Conservation (phyloP, 2,888 invertebrate species). For the Rhyacophila evoluta region DNA sequence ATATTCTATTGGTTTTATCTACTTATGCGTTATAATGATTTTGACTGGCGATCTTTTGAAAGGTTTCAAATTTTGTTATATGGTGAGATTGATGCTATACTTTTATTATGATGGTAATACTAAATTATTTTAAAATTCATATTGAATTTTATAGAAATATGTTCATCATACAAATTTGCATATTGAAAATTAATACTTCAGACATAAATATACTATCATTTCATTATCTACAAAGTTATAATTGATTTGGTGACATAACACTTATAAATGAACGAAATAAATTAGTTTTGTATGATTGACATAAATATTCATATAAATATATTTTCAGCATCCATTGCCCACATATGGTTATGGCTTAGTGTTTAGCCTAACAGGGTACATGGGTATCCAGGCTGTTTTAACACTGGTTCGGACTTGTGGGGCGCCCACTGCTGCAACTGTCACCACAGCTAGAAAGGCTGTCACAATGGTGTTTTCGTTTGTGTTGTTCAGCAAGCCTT, state of each 20-base stretch:
- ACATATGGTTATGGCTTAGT: slow-evolving; percentile 89
- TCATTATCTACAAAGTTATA: too few relatives aligned
- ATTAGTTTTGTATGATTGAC: too few relatives aligned
- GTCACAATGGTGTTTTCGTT: slow-evolving; percentile 94
- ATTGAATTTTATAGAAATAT: too few relatives aligned
- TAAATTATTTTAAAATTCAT: too few relatives aligned
- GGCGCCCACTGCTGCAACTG: slow-evolving; percentile 93
- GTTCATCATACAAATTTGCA: too few relatives aligned
- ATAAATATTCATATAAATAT: slow-evolving; percentile 25
- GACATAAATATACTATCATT: too few relatives aligned
- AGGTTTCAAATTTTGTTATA: slow-evolving; percentile 81
- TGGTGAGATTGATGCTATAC: too few relatives aligned
- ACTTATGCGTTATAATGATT: slow-evolving; percentile 80
- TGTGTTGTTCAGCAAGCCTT: slow-evolving; percentile 93
- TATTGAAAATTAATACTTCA: too few relatives aligned
- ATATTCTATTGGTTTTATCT: slow-evolving; percentile 88
- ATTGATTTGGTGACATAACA: too few relatives aligned
- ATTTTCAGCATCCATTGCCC: slow-evolving; percentile 75
- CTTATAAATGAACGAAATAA: too few relatives aligned
- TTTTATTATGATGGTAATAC: too few relatives aligned
- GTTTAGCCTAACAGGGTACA: slow-evolving; percentile 90
- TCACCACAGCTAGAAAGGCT: slow-evolving; percentile 91
- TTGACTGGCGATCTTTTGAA: slow-evolving; percentile 79
- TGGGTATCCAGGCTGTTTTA: slow-evolving; percentile 93
- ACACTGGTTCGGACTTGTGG: slow-evolving; percentile 90